Evolutionary conservation across 2,888 invertebrate genomes (phyloP).

Genomic region (Cheilosia scutellata): DNA sequence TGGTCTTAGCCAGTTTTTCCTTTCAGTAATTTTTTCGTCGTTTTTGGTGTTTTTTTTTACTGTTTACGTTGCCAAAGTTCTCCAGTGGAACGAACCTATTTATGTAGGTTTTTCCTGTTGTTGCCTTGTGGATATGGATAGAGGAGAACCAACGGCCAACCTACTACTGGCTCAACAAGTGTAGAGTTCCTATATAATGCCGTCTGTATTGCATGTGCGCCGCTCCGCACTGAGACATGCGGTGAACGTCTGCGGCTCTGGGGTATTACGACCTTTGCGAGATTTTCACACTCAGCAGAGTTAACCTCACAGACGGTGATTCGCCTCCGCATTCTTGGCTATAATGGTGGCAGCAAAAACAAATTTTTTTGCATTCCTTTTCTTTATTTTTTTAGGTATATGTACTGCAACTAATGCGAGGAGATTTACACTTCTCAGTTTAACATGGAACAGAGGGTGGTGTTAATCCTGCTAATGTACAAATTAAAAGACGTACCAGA

Average conservation of each 20-base stretch:
- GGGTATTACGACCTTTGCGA: conserved; percentile 69
- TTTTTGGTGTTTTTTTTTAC: conserved; percentile 28
- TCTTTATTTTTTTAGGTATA: neutral
- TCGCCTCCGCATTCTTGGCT: conserved; percentile 72
- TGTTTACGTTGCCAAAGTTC: conserved; percentile 53
- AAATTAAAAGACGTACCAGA: too few species aligned
- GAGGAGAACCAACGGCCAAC: conserved; percentile 8
- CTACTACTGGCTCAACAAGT: conserved; percentile 64
- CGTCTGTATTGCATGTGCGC: conserved; percentile 20
- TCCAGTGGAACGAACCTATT: conserved; percentile 58
- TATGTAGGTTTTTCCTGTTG: conserved; percentile 64
- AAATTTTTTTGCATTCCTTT: conserved; percentile 13
- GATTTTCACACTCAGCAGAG: conserved; percentile 66
- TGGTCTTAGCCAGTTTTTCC: conserved; percentile 49
- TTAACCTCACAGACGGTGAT: conserved; percentile 65
- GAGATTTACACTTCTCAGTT: conserved; percentile 21
- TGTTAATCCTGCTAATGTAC: too few species aligned
- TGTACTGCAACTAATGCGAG: neutral
- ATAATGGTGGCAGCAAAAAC: conserved; percentile 16
- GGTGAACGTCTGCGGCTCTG: conserved; percentile 57
- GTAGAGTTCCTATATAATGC: conserved; percentile 30
- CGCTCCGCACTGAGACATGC: conserved; percentile 8
- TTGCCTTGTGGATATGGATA: conserved; percentile 11
- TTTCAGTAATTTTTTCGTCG: conserved; percentile 44
- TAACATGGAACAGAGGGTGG: neutral